These are phyloP conservation scores for Tenthredo notha DNA, from an alignment of 2,888 invertebrate genomes.

Conservation along the genomic window DNA sequence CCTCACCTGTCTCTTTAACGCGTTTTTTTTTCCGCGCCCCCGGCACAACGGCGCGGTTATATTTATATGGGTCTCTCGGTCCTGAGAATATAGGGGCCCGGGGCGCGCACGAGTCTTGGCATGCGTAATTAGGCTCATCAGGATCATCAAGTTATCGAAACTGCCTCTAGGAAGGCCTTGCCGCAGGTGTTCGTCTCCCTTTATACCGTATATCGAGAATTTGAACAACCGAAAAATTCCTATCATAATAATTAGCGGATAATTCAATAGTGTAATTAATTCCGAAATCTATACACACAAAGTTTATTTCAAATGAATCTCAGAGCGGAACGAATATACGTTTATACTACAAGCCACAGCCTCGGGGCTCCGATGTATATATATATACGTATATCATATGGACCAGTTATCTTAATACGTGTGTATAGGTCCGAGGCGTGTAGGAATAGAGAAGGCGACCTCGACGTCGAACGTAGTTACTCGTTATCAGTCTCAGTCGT, in stretches of 20 bases:
- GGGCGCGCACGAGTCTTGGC: constrained; percentile 26
- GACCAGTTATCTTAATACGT: constrained; percentile 23
- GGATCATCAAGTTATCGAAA: constrained; percentile 2
- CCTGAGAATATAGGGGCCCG: not conserved
- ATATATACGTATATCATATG: not conserved
- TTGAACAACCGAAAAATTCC: not conserved
- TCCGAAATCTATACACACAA: not conserved
- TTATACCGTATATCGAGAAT: not conserved
- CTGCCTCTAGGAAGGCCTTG: constrained; percentile 19
- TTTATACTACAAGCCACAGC: not conserved
- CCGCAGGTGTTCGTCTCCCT: not conserved
- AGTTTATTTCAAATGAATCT: not conserved
- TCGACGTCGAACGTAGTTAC: not conserved
- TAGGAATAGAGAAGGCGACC: constrained; percentile 34
- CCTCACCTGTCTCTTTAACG: constrained; percentile 13
- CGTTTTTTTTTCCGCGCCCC: not conserved
- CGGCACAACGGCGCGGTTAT: not conserved
- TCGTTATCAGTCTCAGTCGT: constrained; percentile 17
- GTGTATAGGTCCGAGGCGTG: not conserved
- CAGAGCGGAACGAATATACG: not conserved
- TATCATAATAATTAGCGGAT: not conserved
- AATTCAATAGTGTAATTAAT: not conserved
- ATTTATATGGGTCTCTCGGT: not conserved
- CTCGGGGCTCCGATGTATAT: too few relatives aligned
- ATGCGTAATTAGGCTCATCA: constrained; percentile 31